These are phyloP conservation scores for Chironomus tepperi DNA, from an alignment of 1,140 invertebrate species.

Conservation along the genomic window DNA sequence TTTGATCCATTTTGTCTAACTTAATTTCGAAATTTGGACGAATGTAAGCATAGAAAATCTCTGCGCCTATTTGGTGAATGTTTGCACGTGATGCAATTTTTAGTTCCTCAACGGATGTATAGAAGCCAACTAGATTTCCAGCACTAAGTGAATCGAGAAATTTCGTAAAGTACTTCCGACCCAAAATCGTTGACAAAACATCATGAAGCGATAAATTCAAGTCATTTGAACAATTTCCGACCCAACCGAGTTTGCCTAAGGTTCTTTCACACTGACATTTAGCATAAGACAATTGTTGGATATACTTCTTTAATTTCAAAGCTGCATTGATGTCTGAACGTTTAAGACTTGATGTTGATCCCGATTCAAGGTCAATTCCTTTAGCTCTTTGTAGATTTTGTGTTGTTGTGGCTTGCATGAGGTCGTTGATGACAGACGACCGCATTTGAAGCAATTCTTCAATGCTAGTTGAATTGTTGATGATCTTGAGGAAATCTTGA, in stretches of 20 bases:
- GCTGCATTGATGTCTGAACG: conserved; percentile 64
- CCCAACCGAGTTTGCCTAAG: conserved; percentile 65
- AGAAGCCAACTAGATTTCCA: conserved; percentile 73
- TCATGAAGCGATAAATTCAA: conserved; percentile 51
- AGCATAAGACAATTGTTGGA: conserved; percentile 74
- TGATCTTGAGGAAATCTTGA: conserved; percentile 80
- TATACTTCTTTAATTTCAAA: conserved; percentile 62
- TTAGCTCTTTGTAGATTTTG: conserved; percentile 80
- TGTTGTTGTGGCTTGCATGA: conserved; percentile 86
- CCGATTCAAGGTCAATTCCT: conserved; percentile 64
- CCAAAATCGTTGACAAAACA: conserved; percentile 59
- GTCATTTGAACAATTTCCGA: conserved; percentile 58
- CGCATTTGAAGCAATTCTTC: conserved; percentile 75
- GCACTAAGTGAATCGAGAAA: conserved; percentile 74
- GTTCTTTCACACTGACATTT: conserved; percentile 76
- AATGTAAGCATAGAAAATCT: conserved; percentile 84
- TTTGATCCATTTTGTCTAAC: conserved; percentile 44
- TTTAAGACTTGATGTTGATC: conserved; percentile 43
- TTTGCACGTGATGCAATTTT: conserved; percentile 57
- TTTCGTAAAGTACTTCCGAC: conserved; percentile 63
- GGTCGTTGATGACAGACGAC: conserved; percentile 78
- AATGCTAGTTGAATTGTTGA: conserved; percentile 69
- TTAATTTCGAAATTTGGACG: conserved; percentile 61
- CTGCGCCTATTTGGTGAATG: conserved; percentile 79
- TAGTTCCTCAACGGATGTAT: conserved; percentile 80